These are phyloP conservation scores for Pachymerium ferrugineum DNA, from an alignment of 2,888 invertebrate genomes.

Conservation along the genomic window DNA sequence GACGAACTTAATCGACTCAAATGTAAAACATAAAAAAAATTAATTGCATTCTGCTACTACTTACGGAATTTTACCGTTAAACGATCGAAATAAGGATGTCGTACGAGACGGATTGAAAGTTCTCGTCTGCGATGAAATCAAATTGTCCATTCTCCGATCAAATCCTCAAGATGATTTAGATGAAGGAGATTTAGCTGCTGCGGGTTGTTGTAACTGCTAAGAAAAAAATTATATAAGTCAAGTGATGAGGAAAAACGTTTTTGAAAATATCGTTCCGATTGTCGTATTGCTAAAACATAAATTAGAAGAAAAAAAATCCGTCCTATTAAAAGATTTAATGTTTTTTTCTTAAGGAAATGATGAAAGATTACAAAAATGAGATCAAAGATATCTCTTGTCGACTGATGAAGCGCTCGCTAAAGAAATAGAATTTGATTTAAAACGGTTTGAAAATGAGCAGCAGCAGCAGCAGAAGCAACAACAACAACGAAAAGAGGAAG, in stretches of 20 bases:
- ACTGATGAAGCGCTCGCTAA: constrained; percentile 49
- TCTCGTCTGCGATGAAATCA: constrained; percentile 54
- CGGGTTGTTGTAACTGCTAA: too few species aligned
- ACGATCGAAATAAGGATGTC: constrained; percentile 48
- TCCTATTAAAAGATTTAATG: constrained; percentile 49
- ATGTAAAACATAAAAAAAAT: too few species aligned
- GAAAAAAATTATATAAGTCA: constrained; percentile 50
- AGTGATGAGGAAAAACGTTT: constrained; percentile 59
- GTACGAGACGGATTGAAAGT: constrained; percentile 54
- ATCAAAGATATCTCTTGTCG: constrained; percentile 48
- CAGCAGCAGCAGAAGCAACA: constrained; percentile 39
- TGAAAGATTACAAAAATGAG: constrained; percentile 52
- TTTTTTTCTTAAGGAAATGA: constrained; percentile 49
- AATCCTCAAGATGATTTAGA: constrained; percentile 48
- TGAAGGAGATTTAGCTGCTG: constrained; percentile 47
- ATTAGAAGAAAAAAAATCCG: constrained; percentile 50
- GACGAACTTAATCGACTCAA: too few species aligned
- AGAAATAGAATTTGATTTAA: constrained; percentile 50
- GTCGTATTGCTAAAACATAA: constrained; percentile 59
- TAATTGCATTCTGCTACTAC: too few species aligned
- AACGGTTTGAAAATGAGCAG: constrained; percentile 45
- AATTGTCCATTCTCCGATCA: constrained; percentile 46
- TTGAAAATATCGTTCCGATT: constrained; percentile 62
- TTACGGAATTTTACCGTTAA: constrained; percentile 49
- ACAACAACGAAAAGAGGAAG: too few species aligned